Base-by-base conservation (phyloP, 2,113 vertebrate genomes). In the Pterocles burchelli region DNA sequence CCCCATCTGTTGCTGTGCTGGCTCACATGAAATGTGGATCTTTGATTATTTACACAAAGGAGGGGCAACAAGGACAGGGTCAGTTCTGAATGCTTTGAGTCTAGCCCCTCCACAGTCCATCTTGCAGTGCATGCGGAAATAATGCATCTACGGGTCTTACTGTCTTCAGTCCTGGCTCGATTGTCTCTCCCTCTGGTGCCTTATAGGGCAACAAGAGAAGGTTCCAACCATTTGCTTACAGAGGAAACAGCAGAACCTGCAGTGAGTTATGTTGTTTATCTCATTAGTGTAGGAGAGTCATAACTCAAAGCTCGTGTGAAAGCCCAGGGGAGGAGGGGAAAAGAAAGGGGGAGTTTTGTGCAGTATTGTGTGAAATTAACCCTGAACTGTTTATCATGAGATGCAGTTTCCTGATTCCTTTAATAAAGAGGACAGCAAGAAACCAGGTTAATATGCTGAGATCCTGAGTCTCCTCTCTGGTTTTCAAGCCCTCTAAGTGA, bases 181-280 rank as follows among this genome's bases (percentile, higher is more conserved):
- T 75, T 87, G 63, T 84, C 61, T 96, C 59, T 92, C 70, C 45
- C 54, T 95, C 93, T 85, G 72, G 96, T 90, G 91, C 95, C 95
- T 98, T 96, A 95, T 66, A 97, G 97, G 93, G 95, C 97, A 97
- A 94, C 91, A 59, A 71, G 76, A 79, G 85, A 96, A 93, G 66
- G 85, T 89, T 96, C 96, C 92, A 86, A 90, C 83, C 86, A 88
- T 96, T 95, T 97, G 95, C 97, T 97, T 97, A 96, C 17, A 95
- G 87, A 97, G 88, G 72, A 97, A 97, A 92, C 87, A 96, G 91
- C 96, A 93, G 93, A 95, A 96, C 91, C 97, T 96, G 81, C 9
- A 75, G 82, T 98, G 97, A 98, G 91, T 97, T 97, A 96, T 94
- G 95, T 97, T 98, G 98, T 98, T 98, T 98, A 98, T 98, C 98